phyloP scores from a whole-genome alignment of 2,797 vertebrate species.

The Aselliscus stoliczkanus region DNA sequence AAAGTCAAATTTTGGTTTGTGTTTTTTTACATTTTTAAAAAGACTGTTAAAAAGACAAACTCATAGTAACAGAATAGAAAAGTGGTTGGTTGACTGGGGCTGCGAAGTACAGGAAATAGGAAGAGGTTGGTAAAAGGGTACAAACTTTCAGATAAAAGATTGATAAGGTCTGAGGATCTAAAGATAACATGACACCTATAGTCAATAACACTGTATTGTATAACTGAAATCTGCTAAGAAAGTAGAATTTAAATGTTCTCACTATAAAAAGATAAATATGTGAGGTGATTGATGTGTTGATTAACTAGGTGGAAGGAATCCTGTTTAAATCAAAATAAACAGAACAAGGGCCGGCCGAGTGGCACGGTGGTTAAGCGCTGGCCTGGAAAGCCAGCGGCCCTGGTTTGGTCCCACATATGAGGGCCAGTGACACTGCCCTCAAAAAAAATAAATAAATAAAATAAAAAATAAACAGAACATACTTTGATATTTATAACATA shows the following conservation, averaged over 20 bases:
- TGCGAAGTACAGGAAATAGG: not conserved
- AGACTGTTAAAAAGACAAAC: not conserved
- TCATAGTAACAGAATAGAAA: not conserved
- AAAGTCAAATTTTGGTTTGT: not conserved
- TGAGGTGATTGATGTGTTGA: not conserved
- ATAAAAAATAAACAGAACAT: not conserved
- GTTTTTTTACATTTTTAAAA: not conserved
- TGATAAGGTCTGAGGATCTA: not conserved
- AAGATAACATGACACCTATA: not conserved
- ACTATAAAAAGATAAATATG: not conserved
- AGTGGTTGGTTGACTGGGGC: not conserved
- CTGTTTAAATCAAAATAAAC: not conserved
- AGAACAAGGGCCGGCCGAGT: no score
- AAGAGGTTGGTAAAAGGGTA: not conserved
- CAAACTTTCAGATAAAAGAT: not conserved
- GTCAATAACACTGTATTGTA: not conserved
- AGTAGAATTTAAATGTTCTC: not conserved
- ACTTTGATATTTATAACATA: not conserved
- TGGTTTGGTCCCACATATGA: no score
- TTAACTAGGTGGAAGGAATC: not conserved
- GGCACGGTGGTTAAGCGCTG: no score
- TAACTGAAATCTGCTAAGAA: not conserved
- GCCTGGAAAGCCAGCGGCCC: no score
- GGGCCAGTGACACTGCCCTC: no score
- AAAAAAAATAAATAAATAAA: no score